Base-by-base conservation (phyloP, 1,140 invertebrate species). In the Ceratosolen solmsi region DNA sequence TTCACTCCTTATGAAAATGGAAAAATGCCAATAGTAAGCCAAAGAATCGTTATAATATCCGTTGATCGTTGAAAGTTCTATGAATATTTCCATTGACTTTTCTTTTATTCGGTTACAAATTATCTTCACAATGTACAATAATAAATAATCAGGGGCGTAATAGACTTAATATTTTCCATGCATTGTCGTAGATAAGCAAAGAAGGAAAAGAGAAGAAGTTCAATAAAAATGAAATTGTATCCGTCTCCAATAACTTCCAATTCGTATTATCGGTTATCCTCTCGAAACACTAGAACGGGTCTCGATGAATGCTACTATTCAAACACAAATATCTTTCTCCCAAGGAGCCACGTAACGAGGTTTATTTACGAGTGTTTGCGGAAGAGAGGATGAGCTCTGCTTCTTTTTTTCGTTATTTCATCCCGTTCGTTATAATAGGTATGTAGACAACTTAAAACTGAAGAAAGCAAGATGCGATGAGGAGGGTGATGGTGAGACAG, bases 281-380 rank as follows among this genome's bases (percentile, higher is more conserved):
- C 33, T 68, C 13, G 38, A 68, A 68, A 68, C 20, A n/a, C 22
- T 68, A 38, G 63, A 65, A n/a, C 33, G 27, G 25, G 30, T 22
- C 27, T 49, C 15, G 25, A 72, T 30, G 70, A 46, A 17, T 11
- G 38, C 2, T n/a, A 20, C 74, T 76, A 46, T 60, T 65, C 56
- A 49, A 76, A 76, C 38, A 76, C 58, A 49, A 76, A 76, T 58
- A 74, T 71, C 70, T 49, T 11, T 3, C 70, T 49, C 41, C 13
- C 41, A n/a, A 3, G 22, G 13, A 30, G n/a, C 27, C 58, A 27
- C n/a, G 36, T 68, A 78, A 72, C 78, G 68, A 79, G 77, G 46
- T 70, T 79, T 79, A 79, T 79, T 79, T 79, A 79, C 63, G 65
- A 70, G 77, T 79, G 77, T 79, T 79, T 79, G 65, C 49, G 49